Percentiles rank a stretch among this genome's conserved stretches.
phyloP scores from a whole-genome alignment of 1,140 invertebrate genomes.

The Branchinecta lynchi region DNA sequence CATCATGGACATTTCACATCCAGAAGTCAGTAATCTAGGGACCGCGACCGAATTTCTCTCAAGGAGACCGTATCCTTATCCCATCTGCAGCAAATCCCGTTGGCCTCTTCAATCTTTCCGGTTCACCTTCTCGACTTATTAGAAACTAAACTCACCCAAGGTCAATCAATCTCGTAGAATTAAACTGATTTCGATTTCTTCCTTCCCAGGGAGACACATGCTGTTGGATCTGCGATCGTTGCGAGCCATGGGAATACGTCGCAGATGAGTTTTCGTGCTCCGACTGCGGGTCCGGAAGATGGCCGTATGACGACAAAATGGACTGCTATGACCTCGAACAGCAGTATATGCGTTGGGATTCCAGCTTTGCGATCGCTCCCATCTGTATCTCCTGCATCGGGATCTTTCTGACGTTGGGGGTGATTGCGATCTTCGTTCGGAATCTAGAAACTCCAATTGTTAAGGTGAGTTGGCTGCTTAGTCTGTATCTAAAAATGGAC shows the following conservation, averaged over 20 bases:
- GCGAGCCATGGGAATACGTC: slow-evolving; percentile 41
- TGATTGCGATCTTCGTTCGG: slow-evolving; percentile 33
- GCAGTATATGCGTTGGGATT: slow-evolving; percentile 42
- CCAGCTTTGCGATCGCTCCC: slow-evolving; percentile 40
- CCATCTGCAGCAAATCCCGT: no score
- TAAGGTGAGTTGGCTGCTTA: slow-evolving; percentile 31
- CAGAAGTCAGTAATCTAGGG: no score
- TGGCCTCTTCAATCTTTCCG: no score
- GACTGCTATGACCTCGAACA: slow-evolving; percentile 31
- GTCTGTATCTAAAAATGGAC: slow-evolving; percentile 15
- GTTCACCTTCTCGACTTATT: no score
- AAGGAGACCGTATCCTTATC: no score
- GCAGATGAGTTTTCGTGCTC: slow-evolving; percentile 40
- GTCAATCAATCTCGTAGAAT: no score
- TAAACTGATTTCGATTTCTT: no score
- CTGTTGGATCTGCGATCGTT: slow-evolving; percentile 39
- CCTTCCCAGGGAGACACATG: slow-evolving; percentile 32
- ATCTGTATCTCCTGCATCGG: slow-evolving; percentile 38
- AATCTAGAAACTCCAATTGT: slow-evolving; percentile 34
- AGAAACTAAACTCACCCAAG: no score
- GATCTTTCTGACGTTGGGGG: slow-evolving; percentile 36
- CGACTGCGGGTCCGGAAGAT: slow-evolving; percentile 38
- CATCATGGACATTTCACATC: no score
- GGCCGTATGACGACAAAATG: slow-evolving; percentile 32
- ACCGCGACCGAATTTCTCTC: no score